Evolutionary conservation across 2,797 vertebrate genomes (phyloP).

Genomic region (Alfaro cultratus): DNA sequence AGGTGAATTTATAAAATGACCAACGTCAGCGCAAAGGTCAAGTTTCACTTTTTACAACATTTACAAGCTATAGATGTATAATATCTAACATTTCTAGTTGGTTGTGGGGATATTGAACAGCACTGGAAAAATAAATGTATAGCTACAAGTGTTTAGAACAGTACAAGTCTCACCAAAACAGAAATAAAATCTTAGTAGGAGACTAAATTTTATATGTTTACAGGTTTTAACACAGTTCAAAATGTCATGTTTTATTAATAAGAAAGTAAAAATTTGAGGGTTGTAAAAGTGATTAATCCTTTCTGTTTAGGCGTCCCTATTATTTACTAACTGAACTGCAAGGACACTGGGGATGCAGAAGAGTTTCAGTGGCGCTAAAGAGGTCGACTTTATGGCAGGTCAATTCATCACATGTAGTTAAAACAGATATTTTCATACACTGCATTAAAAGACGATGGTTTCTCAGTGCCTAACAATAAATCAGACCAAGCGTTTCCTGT

Average conservation of each 20-base stretch:
- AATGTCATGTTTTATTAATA: background rate
- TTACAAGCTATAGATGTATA: background rate
- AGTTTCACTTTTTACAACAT: background rate
- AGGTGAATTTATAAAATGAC: background rate
- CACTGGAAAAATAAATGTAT: background rate
- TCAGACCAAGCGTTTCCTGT: background rate
- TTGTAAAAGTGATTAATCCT: background rate
- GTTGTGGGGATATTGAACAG: background rate
- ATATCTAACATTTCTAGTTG: background rate
- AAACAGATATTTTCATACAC: background rate
- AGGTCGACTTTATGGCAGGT: background rate
- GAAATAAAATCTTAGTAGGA: background rate
- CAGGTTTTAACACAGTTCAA: background rate
- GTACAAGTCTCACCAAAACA: background rate
- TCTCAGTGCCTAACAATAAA: background rate
- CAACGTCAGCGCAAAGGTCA: background rate
- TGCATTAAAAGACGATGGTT: background rate
- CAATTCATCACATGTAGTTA: background rate
- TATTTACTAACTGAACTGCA: background rate
- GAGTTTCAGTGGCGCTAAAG: background rate
- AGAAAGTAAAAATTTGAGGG: background rate
- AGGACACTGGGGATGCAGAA: background rate
- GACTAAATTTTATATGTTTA: background rate
- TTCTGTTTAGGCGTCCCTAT: background rate
- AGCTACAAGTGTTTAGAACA: background rate